Conservation (phyloP, 2,113 vertebrate species). For the Chlorodrepanis virens region DNA sequence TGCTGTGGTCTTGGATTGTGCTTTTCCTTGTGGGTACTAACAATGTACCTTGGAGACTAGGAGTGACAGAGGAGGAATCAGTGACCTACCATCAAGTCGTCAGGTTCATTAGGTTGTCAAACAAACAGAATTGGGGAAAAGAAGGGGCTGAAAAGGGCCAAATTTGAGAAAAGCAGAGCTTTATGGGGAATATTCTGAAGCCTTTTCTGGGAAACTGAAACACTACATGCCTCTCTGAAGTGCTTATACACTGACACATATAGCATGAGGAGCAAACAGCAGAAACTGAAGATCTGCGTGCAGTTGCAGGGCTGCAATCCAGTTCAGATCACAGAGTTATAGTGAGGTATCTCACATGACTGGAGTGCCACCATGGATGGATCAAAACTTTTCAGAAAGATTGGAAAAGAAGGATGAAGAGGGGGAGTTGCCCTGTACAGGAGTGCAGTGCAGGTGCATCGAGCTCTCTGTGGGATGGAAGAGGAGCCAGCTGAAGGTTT, state of each 20-base stretch:
- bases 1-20: not conserved
- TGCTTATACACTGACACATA: not conserved
- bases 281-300: rapidly evolving
- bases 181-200: not conserved
- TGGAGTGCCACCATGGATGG: not conserved
- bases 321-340: not conserved
- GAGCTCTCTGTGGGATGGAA: not conserved
- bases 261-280: not conserved
- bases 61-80: not conserved
- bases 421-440: not conserved
- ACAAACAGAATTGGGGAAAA: not conserved
- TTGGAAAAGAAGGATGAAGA: not conserved
- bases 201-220: not conserved
- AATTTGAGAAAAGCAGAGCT: not conserved
- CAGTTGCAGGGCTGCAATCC: not conserved
- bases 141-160: not conserved
- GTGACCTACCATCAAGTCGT: not conserved
- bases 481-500: not conserved
- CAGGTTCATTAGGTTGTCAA: not conserved
- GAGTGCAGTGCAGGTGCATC: not conserved
- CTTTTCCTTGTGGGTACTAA: not conserved
- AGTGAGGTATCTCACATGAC: not conserved
- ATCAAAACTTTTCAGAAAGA: not conserved
- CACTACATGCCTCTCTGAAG: not conserved
- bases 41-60: not conserved